Conservation (phyloP, 2,888 invertebrate species). For the Drosophila rubida region DNA sequence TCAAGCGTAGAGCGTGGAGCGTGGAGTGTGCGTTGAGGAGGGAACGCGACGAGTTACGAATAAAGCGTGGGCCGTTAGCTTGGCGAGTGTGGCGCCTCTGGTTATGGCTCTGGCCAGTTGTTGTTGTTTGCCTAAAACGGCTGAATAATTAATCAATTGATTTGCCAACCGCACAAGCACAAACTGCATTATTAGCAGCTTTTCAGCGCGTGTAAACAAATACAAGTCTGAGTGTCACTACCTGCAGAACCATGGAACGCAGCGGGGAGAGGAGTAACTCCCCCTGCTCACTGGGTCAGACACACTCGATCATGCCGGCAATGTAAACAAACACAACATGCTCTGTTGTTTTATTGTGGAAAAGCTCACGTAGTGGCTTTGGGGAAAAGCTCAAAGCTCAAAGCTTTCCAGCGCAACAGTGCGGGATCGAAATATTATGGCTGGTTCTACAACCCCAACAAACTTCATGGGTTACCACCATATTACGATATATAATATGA, state of each 20-base stretch:
- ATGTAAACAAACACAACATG: constrained; percentile 55
- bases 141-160: constrained; percentile 60
- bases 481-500: too few species aligned
- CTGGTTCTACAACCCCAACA: background rate
- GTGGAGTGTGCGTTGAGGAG: background rate
- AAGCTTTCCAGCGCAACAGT: constrained; percentile 16
- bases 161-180: constrained; percentile 14
- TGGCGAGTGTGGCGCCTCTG: constrained; percentile 10
- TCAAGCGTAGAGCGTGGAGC: background rate
- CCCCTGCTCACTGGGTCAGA: constrained; percentile 12
- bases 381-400: constrained; percentile 38
- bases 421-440: background rate
- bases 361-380: constrained; percentile 34
- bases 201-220: constrained; percentile 27
- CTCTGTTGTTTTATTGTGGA: background rate
- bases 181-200: constrained; percentile 31
- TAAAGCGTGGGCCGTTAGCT: constrained; percentile 7
- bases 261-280: background rate
- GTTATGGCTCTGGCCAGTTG: constrained; percentile 17
- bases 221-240: constrained; percentile 2
- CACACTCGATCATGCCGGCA: constrained; percentile 41
- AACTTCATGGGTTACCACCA: background rate
- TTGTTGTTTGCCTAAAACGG: constrained; percentile 34
- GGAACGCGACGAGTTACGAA: background rate
- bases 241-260: background rate